Percentiles rank a stretch among this genome's conserved stretches.
phyloP scores from a whole-genome alignment of 2,797 vertebrate genomes.

The Dipus sagitta region DNA sequence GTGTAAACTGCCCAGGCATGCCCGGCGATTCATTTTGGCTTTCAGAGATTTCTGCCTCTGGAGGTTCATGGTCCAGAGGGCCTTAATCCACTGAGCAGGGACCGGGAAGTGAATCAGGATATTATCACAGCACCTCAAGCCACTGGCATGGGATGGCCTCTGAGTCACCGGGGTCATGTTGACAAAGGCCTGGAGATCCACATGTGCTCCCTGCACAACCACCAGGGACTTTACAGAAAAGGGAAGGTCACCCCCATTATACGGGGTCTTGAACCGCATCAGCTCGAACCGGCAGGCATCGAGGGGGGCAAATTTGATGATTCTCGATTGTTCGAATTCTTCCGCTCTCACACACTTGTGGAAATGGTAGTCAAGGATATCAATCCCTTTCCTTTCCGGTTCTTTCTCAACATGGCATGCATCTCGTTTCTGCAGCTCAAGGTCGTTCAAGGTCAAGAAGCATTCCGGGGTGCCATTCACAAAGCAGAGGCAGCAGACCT shows the following conservation, averaged over 20 bases:
- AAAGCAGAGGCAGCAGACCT: constrained; percentile 95
- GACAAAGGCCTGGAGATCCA: constrained; percentile 97
- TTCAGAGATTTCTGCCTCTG: constrained; percentile 96
- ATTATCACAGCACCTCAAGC: constrained; percentile 92
- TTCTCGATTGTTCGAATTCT: constrained; percentile 91
- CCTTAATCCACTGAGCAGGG: constrained; percentile 95
- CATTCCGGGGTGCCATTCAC: constrained; percentile 92
- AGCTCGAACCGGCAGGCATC: constrained; percentile 96
- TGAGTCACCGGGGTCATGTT: constrained; percentile 90
- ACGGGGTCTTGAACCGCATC: constrained; percentile 93
- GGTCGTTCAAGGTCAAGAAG: constrained; percentile 96
- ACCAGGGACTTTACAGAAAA: constrained; percentile 94
- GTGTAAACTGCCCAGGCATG: constrained; percentile 93
- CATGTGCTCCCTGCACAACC: constrained; percentile 95
- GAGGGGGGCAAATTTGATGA: constrained; percentile 93
- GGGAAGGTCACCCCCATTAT: constrained; percentile 90
- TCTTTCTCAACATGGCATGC: constrained; percentile 91
- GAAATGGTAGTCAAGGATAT: constrained; percentile 92
- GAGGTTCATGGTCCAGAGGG: constrained; percentile 93
- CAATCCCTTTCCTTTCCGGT: constrained; percentile 91
- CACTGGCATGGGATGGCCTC: constrained; percentile 75
- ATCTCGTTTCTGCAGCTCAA: constrained; percentile 90
- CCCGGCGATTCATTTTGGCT: constrained; percentile 96
- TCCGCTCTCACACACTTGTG: constrained; percentile 92
- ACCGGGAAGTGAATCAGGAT: constrained; percentile 94